Conservation (phyloP, 2,797 vertebrate species). For the Notolabrus celidotus region DNA sequence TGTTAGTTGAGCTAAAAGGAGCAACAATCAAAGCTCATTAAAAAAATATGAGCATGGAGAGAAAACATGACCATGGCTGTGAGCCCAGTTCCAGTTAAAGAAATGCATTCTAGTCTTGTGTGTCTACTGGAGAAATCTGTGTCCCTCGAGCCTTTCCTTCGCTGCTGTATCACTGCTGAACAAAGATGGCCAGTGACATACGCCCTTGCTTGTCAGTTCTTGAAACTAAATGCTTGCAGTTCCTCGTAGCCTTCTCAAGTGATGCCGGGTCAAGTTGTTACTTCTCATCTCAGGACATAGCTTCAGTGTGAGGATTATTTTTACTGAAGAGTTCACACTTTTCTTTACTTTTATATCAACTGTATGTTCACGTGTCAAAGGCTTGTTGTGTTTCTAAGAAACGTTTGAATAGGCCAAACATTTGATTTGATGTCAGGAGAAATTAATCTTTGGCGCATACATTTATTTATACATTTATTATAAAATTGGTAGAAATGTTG, state of each 20-base stretch:
- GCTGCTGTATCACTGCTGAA: slow-evolving; percentile 7
- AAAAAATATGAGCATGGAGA: slow-evolving; percentile 32
- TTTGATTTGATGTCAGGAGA: background rate
- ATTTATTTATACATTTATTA: no score
- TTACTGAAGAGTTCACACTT: no score
- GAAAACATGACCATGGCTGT: slow-evolving; percentile 17
- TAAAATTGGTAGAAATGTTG: no score
- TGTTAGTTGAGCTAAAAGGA: slow-evolving; percentile 2
- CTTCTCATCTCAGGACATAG: background rate
- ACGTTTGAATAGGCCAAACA: background rate
- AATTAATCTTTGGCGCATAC: no score
- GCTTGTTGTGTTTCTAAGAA: background rate
- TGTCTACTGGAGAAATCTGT: background rate
- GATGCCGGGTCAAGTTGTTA: background rate
- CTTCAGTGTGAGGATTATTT: background rate
- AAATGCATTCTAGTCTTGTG: slow-evolving; percentile 23
- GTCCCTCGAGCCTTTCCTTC: slow-evolving; percentile 4
- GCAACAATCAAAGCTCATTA: slow-evolving; percentile 45
- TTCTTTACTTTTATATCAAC: no score
- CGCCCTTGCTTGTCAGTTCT: background rate
- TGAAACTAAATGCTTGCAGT: no score
- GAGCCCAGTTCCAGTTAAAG: slow-evolving; percentile 23
- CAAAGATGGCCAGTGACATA: slow-evolving; percentile 6
- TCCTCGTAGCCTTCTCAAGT: no score
- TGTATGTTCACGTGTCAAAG: no score